Conservation (phyloP, 1,140 invertebrate species). For the Drosophila tropicalis region DNA sequence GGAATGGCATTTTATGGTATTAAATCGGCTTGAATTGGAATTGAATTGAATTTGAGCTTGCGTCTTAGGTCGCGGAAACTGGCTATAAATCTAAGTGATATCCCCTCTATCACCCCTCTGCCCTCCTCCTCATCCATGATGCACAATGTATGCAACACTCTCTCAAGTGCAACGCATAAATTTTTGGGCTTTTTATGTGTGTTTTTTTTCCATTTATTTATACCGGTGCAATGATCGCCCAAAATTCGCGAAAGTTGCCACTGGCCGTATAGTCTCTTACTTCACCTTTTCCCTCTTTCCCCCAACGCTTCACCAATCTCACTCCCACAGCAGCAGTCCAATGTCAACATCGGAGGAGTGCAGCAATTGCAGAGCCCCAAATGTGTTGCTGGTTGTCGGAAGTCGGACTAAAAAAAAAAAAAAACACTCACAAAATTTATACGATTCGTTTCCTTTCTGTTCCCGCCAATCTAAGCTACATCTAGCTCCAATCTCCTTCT, state of each 20-base stretch:
- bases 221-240: conserved; percentile 69
- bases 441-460: conserved; percentile 17
- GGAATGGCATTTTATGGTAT: conserved; percentile 2
- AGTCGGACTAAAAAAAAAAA: conserved; percentile 17
- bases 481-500: background rate
- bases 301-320: background rate
- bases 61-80: conserved; percentile 62
- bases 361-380: background rate
- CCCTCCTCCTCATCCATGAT: background rate
- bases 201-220: conserved; percentile 41
- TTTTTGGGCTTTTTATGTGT: conserved; percentile 7
- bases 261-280: background rate
- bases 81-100: conserved; percentile 56
- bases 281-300: background rate
- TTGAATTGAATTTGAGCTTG: background rate
- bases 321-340: conserved; percentile 10
- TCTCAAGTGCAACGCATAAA: conserved; percentile 80
- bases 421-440: conserved; percentile 4
- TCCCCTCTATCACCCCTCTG: background rate
- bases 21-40: background rate
- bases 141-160: conserved; percentile 47
- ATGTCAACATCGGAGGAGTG: conserved; percentile 34
- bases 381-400: conserved; percentile 37
- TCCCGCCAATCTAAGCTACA: too few relatives aligned
- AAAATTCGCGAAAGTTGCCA: conserved; percentile 69